These are phyloP conservation scores for Zapus hudsonius DNA, from an alignment of 2,113 vertebrate species.

Conservation along the genomic window DNA sequence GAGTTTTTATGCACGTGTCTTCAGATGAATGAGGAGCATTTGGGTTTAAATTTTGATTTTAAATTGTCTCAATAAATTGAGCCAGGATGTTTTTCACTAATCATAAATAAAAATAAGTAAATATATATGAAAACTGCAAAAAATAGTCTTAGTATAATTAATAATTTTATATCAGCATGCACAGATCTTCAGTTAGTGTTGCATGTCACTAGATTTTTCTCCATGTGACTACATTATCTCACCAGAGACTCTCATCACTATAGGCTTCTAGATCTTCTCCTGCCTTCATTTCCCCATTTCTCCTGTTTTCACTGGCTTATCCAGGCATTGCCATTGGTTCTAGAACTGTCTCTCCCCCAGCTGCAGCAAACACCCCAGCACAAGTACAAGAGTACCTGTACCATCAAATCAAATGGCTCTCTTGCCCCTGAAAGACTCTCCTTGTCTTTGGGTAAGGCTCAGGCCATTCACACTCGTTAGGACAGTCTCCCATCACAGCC, in stretches of 20 bases:
- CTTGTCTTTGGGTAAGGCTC: not conserved
- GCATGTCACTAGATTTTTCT: not conserved
- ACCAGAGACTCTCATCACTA: not conserved
- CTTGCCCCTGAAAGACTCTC: not conserved
- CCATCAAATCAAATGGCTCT: not conserved
- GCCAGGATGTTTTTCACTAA: not conserved
- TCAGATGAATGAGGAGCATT: not conserved
- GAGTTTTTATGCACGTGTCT: not conserved
- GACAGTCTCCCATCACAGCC: not conserved
- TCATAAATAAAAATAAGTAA: not conserved
- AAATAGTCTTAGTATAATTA: not conserved
- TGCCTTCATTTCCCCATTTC: not conserved
- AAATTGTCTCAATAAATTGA: slow-evolving; percentile 20
- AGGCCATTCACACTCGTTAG: not conserved
- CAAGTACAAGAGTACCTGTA: not conserved
- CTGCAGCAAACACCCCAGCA: not conserved
- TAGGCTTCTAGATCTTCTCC: not conserved
- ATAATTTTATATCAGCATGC: not conserved
- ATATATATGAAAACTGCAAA: not conserved
- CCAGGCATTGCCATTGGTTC: not conserved
- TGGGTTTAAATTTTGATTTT: slow-evolving; percentile 18
- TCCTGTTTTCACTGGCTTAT: not conserved
- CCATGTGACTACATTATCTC: not conserved
- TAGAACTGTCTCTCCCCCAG: not conserved
- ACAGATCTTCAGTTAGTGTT: not conserved